Evolutionary conservation across 2,797 vertebrate species (phyloP), one percentile per base, ranked within the genome.

Genomic region (Pipistrellus pipistrellus): DNA sequence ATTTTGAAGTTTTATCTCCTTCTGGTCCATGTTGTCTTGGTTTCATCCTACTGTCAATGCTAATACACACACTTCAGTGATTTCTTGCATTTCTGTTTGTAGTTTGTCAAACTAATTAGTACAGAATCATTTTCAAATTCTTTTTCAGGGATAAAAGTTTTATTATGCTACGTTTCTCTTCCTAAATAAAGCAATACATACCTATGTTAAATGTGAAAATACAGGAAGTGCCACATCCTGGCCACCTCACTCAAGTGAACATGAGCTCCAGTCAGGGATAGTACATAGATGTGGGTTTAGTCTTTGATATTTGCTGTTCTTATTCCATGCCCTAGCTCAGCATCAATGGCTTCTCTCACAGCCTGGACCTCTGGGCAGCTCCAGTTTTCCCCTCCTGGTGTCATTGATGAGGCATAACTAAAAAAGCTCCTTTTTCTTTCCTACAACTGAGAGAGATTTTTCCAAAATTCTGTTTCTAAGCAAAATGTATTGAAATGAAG

Each of bases 41-140:
- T 38, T 95, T 35, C 44, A 32, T 53, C 8, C 8, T 82, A 15
- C 1, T 14, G 0, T 41, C 30, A 77, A 64, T n/a, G 21, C 4
- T 86, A 82, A 73, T 75, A 64, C 12, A 64, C 4, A 59, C 8
- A 41, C 14, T 32, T 3, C 18, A 73, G 27, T 57, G 23, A 62
- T 44, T 62, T 82, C 20, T 87, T 57, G 18, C 4, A 72, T 71
- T 91, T 87, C 44, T 57, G 17, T 75, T 51, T 27, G 8, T 81
- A 55, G 75, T 69, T 93, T 86, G 7, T 93, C 25, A 84, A 57
- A 71, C 14, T n/a, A n/a, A n/a, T n/a, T n/a, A 88, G 14, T 23
- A 32, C 6, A 66, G 4, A 88, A 35, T 68, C 32, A 57, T 68
- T 32, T 32, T 85, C 38, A 73, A 18, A 1, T 84, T 78, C 7